These are phyloP conservation scores for Rhabdomys dilectus DNA, from an alignment of 2,113 vertebrate genomes.

Conservation along the genomic window DNA sequence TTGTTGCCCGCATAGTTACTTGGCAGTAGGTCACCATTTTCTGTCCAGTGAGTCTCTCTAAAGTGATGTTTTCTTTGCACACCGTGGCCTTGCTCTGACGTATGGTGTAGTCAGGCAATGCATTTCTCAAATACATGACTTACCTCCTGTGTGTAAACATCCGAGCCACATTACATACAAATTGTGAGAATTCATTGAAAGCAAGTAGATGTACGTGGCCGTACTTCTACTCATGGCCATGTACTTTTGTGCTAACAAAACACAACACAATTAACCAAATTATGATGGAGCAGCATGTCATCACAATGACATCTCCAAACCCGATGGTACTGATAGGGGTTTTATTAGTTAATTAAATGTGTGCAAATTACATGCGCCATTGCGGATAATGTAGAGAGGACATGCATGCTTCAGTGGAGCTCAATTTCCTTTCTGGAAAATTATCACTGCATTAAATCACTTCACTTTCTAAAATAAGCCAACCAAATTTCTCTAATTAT, in stretches of 20 bases:
- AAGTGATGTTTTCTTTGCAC: not conserved
- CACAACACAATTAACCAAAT: constrained; percentile 1
- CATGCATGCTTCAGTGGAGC: constrained; percentile 75
- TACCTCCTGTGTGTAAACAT: not conserved
- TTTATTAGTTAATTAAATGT: constrained; percentile 81
- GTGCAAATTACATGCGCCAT: constrained; percentile 73
- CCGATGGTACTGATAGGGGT: constrained; percentile 59
- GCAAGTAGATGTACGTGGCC: not conserved
- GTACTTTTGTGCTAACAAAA: constrained; percentile 23
- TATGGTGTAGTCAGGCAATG: not conserved
- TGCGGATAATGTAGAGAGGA: constrained; percentile 69
- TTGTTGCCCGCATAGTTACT: not conserved
- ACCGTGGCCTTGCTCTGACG: not conserved
- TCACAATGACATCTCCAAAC: constrained; percentile 72
- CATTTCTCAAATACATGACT: not conserved
- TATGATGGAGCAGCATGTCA: constrained; percentile 56
- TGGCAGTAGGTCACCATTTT: not conserved
- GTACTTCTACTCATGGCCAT: not conserved
- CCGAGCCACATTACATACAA: not conserved
- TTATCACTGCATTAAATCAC: constrained; percentile 72
- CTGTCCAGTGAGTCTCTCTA: not conserved
- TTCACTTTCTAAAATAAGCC: constrained; percentile 68
- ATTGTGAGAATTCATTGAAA: not conserved
- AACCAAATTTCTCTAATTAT: not conserved
- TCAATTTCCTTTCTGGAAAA: constrained; percentile 77